These are phyloP conservation scores for Philopedon plagiatum DNA, from an alignment of 2,888 invertebrate species.

Conservation along the genomic window DNA sequence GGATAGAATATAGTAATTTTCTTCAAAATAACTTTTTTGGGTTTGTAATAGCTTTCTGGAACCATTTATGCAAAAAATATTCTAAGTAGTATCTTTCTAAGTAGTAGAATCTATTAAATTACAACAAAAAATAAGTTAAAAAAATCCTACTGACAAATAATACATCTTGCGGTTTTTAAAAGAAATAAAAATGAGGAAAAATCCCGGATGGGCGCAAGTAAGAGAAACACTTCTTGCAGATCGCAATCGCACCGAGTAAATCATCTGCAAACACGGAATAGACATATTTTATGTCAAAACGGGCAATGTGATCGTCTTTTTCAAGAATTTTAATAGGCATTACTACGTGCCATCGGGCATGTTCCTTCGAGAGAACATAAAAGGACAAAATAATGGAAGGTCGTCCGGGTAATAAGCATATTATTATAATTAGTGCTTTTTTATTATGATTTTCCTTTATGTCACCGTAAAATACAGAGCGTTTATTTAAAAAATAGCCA, in stretches of 20 bases:
- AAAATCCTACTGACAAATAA: conserved; percentile 5
- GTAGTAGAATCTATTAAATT: no score
- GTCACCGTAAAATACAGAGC: no score
- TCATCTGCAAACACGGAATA: conserved; percentile 44
- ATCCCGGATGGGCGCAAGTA: conserved; percentile 18
- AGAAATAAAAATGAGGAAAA: conserved; percentile 27
- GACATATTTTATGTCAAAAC: conserved; percentile 42
- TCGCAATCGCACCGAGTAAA: conserved; percentile 37
- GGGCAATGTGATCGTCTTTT: conserved; percentile 39
- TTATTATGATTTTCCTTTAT: no score
- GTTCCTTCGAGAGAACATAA: conserved; percentile 12
- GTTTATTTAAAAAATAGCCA: no score
- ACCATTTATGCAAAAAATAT: no score
- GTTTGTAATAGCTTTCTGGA: no score
- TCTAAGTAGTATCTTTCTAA: no score
- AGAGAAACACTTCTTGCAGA: conserved; percentile 30
- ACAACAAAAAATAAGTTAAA: no score
- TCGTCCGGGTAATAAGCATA: conserved; percentile 8
- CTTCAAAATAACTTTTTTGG: no score
- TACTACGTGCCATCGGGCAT: conserved; percentile 35
- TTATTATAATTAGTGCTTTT: conserved; percentile 2
- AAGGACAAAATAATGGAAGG: conserved; percentile 9
- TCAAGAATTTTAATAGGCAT: conserved; percentile 44
- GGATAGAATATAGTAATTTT: no score
- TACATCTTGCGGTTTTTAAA: conserved; percentile 24